Percentiles rank a stretch among this genome's conserved stretches.
phyloP scores from a whole-genome alignment of 2,888 invertebrate genomes.

The Polylopha cassiicola region DNA sequence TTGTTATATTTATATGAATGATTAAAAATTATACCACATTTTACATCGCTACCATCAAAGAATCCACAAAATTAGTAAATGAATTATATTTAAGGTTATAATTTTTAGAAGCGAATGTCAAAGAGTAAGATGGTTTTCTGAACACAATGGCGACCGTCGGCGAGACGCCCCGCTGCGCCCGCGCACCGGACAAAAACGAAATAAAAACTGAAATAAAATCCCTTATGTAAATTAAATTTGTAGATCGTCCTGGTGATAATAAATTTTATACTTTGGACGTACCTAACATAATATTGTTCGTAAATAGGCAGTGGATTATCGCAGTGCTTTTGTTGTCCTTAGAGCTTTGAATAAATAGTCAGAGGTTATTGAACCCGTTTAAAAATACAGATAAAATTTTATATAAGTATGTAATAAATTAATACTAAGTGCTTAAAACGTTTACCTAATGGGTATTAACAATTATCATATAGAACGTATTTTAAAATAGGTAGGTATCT shows the following conservation, averaged over 20 bases:
- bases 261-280: constrained; percentile 36
- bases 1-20: too few relatives aligned
- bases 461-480: too few relatives aligned
- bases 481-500: too few relatives aligned
- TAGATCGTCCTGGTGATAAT: constrained; percentile 46
- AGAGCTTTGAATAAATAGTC: too few relatives aligned
- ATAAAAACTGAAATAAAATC: constrained; percentile 67
- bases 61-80: constrained; percentile 46
- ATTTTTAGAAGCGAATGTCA: constrained; percentile 65
- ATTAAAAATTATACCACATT: too few relatives aligned
- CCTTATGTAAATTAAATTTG: constrained; percentile 70
- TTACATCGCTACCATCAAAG: too few relatives aligned
- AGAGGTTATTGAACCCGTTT: too few relatives aligned
- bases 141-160: constrained; percentile 64
- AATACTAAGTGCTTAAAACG: too few relatives aligned
- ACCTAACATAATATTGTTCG: constrained; percentile 4
- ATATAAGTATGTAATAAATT: too few relatives aligned
- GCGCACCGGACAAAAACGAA: constrained; percentile 57
- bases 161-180: constrained; percentile 57
- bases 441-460: too few relatives aligned
- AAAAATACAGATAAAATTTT: too few relatives aligned
- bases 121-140: constrained; percentile 62
- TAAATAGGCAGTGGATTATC: constrained; percentile 2
- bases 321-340: too few relatives aligned
- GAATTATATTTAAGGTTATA: constrained; percentile 63